Conservation (phyloP, 2,888 invertebrate genomes). For the Rhyacophila evoluta region DNA sequence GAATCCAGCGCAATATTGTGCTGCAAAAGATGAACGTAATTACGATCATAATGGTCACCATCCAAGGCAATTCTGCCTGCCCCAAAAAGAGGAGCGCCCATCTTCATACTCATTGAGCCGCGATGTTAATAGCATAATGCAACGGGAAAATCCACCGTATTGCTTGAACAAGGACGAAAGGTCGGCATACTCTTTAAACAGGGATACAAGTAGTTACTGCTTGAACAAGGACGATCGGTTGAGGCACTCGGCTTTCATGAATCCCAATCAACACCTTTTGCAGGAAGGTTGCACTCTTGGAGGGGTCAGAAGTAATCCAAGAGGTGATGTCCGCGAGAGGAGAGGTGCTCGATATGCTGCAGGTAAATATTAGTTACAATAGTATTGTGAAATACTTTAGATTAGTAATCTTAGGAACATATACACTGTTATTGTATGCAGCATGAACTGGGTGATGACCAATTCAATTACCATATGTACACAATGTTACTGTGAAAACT, state of each 20-base stretch:
- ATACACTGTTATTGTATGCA: no score
- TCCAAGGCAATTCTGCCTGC: not conserved
- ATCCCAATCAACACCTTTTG: slow-evolving; percentile 53
- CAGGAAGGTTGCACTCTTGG: slow-evolving; percentile 51
- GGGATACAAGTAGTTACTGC: not conserved
- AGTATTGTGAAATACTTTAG: no score
- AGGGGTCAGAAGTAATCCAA: not conserved
- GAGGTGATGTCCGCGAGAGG: not conserved
- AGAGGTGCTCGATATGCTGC: not conserved
- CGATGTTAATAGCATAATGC: not conserved
- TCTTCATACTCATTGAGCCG: not conserved
- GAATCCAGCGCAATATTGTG: not conserved
- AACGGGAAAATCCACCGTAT: slow-evolving; percentile 29
- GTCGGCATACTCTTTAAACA: not conserved
- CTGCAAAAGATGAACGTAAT: not conserved
- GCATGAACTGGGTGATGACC: no score
- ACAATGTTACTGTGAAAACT: no score
- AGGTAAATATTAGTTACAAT: no score
- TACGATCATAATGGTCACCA: not conserved
- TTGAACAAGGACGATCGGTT: not conserved
- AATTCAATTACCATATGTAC: no score
- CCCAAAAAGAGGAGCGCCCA: not conserved
- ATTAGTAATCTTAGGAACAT: no score
- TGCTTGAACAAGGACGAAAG: slow-evolving; percentile 37
- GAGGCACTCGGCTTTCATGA: slow-evolving; percentile 48